Base-by-base conservation (phyloP, 2,113 vertebrate genomes). In the Illadopsis cleaveri region DNA sequence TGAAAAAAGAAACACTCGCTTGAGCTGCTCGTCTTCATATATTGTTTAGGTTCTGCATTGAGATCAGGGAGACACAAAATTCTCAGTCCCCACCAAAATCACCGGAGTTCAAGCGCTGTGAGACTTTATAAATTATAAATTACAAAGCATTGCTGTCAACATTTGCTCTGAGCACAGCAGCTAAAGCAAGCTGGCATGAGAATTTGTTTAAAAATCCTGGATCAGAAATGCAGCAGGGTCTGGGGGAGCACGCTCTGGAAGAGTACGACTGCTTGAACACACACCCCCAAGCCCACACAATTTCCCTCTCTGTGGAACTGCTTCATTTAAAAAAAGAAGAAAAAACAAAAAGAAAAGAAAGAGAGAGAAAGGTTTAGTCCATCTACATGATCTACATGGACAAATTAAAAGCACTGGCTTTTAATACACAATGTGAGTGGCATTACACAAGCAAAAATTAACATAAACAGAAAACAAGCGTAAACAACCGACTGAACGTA, bases 401-500 rank as follows among this genome's bases (percentile, higher is more conserved):
- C 1, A 3, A 95, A 82, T 85, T 57, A 57, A 38, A 81, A 94
- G 64, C 61, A 56, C 44, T 72, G 22, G 16, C 54, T 86, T 82
- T 90, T 61, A 80, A 53, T 48, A 88, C 60, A 37, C 8, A 69
- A 64, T 6, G 22, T 38, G 21, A 90, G 76, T 0, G 0, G 60
- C 48, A 28, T 87, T 86, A 89, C 68, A 80, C 44, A 95, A 95
- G 66, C n/a, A 75, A 58, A 90, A 89, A 65, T 18, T 86, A 80
- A 77, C 68, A 75, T 73, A 35, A 92, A 96, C 84, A 91, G 78
- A 47, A 90, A 83, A 79, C 82, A 82, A 86, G 90, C 27, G 31
- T 96, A 96, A 97, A 94, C 94, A 96, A 96, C 88, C 0, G 1
- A 87, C 60, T n/a, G 51, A 92, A 80, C 5, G 9, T 96, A 97